Evolutionary conservation across 2,113 vertebrate genomes (phyloP).

Genomic region (Forbesichthys agassizii): DNA sequence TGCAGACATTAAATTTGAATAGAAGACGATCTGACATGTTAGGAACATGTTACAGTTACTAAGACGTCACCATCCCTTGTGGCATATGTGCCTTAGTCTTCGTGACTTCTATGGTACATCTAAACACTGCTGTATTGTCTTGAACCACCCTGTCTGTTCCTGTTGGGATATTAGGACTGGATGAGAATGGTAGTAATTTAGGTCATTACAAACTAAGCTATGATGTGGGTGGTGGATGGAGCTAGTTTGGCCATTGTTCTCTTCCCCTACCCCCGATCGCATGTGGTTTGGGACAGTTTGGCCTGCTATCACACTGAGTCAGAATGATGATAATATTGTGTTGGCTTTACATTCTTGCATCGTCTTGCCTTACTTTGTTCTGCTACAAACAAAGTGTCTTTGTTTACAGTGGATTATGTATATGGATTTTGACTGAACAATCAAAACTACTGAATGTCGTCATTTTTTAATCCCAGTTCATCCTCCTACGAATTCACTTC

Average conservation of each 20-base stretch:
- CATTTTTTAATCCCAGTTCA: slow-evolving; percentile 30
- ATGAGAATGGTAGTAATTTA: not conserved
- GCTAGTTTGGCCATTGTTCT: slow-evolving; percentile 1
- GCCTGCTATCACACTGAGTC: slow-evolving; percentile 41
- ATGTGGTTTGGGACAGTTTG: not conserved
- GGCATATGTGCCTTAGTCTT: not conserved
- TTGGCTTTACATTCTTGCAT: slow-evolving; percentile 36
- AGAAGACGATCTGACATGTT: too few species aligned
- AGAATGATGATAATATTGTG: slow-evolving; percentile 29
- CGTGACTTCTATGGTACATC: not conserved
- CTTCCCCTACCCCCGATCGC: not conserved
- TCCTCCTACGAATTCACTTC: slow-evolving; percentile 14
- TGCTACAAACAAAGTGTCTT: slow-evolving; percentile 34
- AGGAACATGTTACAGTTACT: too few species aligned
- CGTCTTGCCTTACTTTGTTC: slow-evolving; percentile 42
- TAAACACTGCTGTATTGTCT: slow-evolving; percentile 9
- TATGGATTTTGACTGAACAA: slow-evolving; percentile 42
- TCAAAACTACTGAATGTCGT: slow-evolving; percentile 46
- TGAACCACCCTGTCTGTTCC: not conserved
- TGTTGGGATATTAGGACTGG: not conserved
- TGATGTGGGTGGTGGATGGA: not conserved
- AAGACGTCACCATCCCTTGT: too few species aligned
- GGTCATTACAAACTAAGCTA: not conserved
- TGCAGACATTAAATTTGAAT: too few species aligned
- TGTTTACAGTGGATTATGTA: slow-evolving; percentile 51